phyloP scores from a whole-genome alignment of 2,888 invertebrate species.

The Rhynchonema sp. region DNA sequence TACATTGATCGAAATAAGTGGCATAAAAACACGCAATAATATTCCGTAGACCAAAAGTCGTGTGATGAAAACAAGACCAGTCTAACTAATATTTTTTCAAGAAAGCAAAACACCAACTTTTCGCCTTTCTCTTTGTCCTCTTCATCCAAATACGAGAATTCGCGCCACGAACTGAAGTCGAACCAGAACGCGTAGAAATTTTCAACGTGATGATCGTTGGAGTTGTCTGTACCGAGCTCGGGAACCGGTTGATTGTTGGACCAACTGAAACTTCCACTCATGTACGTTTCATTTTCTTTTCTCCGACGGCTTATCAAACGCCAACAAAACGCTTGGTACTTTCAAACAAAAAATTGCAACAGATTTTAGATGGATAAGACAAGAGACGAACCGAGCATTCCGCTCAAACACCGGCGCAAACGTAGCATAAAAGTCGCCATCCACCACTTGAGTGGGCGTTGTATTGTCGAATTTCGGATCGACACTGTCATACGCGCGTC shows the following conservation, averaged over 20 bases:
- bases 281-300: too few species aligned
- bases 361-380: neutral
- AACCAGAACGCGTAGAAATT: constrained; percentile 87
- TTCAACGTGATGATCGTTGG: constrained; percentile 64
- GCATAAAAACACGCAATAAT: too few species aligned
- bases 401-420: constrained; percentile 36
- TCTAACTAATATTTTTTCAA: neutral
- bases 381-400: constrained; percentile 39
- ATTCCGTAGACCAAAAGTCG: too few species aligned
- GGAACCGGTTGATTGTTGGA: constrained; percentile 71
- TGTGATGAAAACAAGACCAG: neutral
- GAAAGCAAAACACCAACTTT: constrained; percentile 35
- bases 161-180: constrained; percentile 94
- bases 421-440: constrained; percentile 51
- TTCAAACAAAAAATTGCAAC: neutral
- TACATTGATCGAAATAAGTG: too few species aligned
- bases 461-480: constrained; percentile 81
- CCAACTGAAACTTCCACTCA: too few species aligned
- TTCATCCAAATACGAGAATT: constrained; percentile 93
- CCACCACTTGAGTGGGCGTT: constrained; percentile 46
- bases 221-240: constrained; percentile 48
- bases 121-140: constrained; percentile 95
- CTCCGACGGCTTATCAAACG: too few species aligned
- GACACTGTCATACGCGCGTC: constrained; percentile 83
- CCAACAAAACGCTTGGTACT: neutral